Evolutionary conservation across 2,888 invertebrate species (phyloP), one percentile per base, ranked within the genome.

Genomic region (Eristalis pertinax): DNA sequence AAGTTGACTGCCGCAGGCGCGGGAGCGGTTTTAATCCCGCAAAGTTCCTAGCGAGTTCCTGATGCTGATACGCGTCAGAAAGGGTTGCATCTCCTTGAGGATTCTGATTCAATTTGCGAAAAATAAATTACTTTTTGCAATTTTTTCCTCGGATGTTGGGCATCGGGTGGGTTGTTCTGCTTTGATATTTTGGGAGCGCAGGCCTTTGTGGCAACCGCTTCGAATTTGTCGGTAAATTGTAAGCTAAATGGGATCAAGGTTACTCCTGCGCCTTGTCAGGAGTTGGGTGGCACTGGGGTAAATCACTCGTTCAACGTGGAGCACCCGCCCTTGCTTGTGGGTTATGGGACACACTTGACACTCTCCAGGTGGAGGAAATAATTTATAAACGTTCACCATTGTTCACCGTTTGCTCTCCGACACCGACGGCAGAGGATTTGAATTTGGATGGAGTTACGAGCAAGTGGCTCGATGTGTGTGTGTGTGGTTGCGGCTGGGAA

Each of bases 181-280:
- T 50, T 50, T 50, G 60, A 74, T 74, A 64, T 38, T 72, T 72
- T 74, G 75, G 74, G 80, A 65, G 74, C 64, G 32, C 67, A 41
- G 62, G 22, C 64, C 43, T 15, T 43, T n/a, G 13, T 50, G 43
- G 19, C 19, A 19, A 19, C 19, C 0, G 38, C 50, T n/a, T 1
- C 19, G 19, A 19, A 43, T 84, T 38, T 60, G 63, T 77, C 64
- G 56, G 64, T 78, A 70, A 73, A 76, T 81, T 82, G 64, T 22
- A 74, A 69, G 64, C 70, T 77, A 65, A 78, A 82, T 63, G 43
- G 65, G 62, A 75, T 82, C 82, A 78, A 85, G 76, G 81, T 77
- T 84, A 72, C 56, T 74, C 43, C 41, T 69, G 43, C 24, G 65
- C 29, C 56, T 62, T 29, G 35, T 0, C n/a, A 0, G 29, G 11